Evolutionary conservation across 2,888 invertebrate species (phyloP), one percentile per base, ranked within the genome.

Genomic region (Eristalinus sepulchralis): DNA sequence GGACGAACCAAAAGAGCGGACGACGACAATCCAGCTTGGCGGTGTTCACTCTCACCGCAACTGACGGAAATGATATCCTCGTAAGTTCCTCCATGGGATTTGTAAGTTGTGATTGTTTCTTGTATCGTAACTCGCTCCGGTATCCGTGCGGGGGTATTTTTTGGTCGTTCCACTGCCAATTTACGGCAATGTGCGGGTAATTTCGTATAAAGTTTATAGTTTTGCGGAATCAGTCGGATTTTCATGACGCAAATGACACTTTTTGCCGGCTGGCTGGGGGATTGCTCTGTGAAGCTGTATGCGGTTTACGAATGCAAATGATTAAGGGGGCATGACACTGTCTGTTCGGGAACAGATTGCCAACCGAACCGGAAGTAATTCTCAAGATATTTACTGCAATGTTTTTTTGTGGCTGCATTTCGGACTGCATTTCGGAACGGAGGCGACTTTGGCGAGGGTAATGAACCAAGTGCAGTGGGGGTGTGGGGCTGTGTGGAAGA

Each of bases 131-230:
- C 82, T 73, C 68, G 59, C 27, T 27, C 27, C 72, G 66, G 39
- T 78, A 82, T 81, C 76, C 76, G 62, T 62, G 33, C 47, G 36
- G 31, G 39, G n/a, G 24, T 73, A 8, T 34, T 63, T n/a, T 60
- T 47, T 55, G 47, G 33, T 33, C 34, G 47, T 55, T 31, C 59
- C 10, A 60, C 31, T 67, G 60, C 67, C 82, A 75, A 83, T 86
- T 86, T 86, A 86, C 83, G 62, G 75, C 83, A 75, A 78, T 86
- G 83, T 83, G 83, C 78, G 86, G 83, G 86, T 86, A 86, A 86
- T 86, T 86, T 86, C 78, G 83, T 86, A 78, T 78, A 83, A 86
- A 86, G 83, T 83, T 86, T 86, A 86, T 86, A 86, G 86, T 86
- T 86, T 82, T 83, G 83, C 62, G 70, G 82, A 83, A 86, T 86